phyloP scores from a whole-genome alignment of 2,797 vertebrate species.

The Steatocranus sp. region DNA sequence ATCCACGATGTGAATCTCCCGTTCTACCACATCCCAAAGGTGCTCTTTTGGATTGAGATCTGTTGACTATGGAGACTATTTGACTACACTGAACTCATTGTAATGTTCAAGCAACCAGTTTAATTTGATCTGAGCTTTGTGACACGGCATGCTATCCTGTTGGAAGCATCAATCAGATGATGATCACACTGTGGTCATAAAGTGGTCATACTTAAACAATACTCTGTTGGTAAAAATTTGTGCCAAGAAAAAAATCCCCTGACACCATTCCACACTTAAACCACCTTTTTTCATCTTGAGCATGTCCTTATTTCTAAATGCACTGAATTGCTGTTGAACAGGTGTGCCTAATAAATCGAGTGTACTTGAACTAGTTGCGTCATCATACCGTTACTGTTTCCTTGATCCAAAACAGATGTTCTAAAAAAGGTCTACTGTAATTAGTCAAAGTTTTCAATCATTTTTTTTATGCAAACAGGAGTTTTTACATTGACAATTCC shows the following conservation, averaged over 20 bases:
- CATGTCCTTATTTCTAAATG: neutral
- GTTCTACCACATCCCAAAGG: neutral
- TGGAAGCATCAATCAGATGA: neutral
- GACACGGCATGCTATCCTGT: neutral
- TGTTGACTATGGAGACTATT: neutral
- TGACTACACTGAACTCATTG: neutral
- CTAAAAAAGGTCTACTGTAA: neutral
- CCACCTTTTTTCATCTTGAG: neutral
- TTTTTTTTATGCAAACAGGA: neutral
- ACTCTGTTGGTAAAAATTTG: neutral
- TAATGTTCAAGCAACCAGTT: neutral
- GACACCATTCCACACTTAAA: neutral
- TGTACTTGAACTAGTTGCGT: neutral
- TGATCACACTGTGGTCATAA: neutral
- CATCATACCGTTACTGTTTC: neutral
- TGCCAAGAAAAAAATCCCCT: neutral
- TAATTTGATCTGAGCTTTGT: neutral
- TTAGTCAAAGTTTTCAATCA: neutral
- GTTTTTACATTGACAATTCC: neutral
- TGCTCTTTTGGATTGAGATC: neutral
- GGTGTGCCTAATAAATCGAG: neutral
- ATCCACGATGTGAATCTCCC: neutral
- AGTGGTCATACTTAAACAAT: neutral
- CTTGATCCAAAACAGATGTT: neutral
- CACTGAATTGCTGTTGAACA: neutral